Evolutionary conservation across 2,113 vertebrate species (phyloP), one percentile per base, ranked within the genome.

Genomic region (Istiophorus platypterus): DNA sequence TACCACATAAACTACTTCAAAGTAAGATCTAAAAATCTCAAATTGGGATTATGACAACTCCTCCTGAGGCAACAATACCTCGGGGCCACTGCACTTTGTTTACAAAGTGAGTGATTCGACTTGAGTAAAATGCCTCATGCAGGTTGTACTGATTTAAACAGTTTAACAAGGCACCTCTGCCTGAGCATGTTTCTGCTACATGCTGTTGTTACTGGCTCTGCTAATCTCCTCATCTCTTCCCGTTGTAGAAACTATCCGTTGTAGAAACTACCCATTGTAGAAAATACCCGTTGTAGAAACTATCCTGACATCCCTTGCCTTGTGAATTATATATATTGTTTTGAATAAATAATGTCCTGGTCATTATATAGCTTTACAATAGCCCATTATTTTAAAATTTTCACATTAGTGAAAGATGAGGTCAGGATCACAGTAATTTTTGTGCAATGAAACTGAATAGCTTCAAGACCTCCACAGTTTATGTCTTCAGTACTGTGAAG

Each of bases 41-140:
- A 76, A 84, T 56, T 83, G 69, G 54, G 56, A 72, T 88, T 78
- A 83, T 71, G 56, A 24, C 12, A 51, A 52, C 34, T 54, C 64
- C 59, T 56, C 58, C 76, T 7, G 39, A 15, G 73, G 34, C 31
- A 59, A 18, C 6, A 26, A 24, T 39, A 24, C 15, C 47, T 26
- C 63, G 47, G 17, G 20, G 22, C 62, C 31, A 54, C 18, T 49
- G 18, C 18, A 56, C n/a, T 71, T 62, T 63, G 34, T 76, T 78
- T 86, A 61, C 27, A 54, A 65, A 72, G 42, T 24, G 34, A 72
- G 27, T 66, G 45, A 74, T 67, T 59, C 58, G 4, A 67, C 45
- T 69, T 59, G 58, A 68, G 58, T 39, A 39, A 29, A 37, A 52
- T 10, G 13, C 11, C 49, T 59, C 7, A 27, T 68, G 47, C 18